Evolutionary conservation across 1,140 invertebrate species (phyloP), one percentile per base, ranked within the genome.

Genomic region (Copidosoma floridanum): DNA sequence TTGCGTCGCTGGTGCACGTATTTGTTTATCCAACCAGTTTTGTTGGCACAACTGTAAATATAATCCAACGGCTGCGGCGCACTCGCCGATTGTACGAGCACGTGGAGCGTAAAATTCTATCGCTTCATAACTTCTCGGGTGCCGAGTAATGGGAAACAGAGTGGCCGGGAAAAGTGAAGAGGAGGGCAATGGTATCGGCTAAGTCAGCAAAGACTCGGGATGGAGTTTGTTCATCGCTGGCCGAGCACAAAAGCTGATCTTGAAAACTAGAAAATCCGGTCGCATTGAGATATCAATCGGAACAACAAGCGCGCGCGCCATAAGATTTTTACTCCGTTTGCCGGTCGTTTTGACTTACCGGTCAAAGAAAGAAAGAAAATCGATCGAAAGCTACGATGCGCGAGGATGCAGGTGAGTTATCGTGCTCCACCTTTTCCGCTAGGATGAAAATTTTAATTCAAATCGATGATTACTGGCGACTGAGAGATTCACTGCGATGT

Each of bases 261-360:
- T n/a, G n/a, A n/a, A 65, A 73, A 78, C 75, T 77, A 73, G 76
- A 79, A 79, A 79, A 79, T 79, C 77, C 77, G 76, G 77, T 78
- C 77, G 77, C 76, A 79, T 79, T 79, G 78, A 79, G 77, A 79
- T 79, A 79, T 78, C 73, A 78, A 79, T 79, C 77, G 71, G 73
- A 79, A 77, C 76, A 79, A 79, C 77, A 76, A 76, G 78, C 78
- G n/a, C 20, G 76, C 75, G 72, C 72, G 66, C 74, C 73, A 79
- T 79, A 77, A 79, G 78, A 79, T 71, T 78, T 79, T 75, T 78
- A 78, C 69, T 78, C 75, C 76, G 75, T 78, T 79, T 77, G 77
- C 70, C 65, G n/a, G n/a, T n/a, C n/a, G n/a, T n/a, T n/a, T n/a
- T n/a, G n/a, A n/a, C n/a, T n/a, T n/a, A n/a, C n/a, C n/a, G n/a